phyloP scores from a whole-genome alignment of 2,113 vertebrate genomes.

The Xiphophorus maculatus region DNA sequence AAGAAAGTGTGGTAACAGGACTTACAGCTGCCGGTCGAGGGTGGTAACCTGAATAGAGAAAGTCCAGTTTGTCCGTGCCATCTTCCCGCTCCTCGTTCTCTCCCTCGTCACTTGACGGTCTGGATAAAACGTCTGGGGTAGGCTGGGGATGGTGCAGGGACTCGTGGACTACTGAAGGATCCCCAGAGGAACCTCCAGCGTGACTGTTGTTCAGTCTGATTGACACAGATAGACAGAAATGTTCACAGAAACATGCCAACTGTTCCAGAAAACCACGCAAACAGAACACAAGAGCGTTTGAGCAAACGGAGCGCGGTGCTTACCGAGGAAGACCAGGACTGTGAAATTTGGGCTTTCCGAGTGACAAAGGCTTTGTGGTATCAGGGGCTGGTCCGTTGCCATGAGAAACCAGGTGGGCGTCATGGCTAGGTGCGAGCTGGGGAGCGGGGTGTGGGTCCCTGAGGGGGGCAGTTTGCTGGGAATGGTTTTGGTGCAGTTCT shows the following conservation, averaged over 20 bases:
- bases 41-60: constrained; percentile 98
- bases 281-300: background rate
- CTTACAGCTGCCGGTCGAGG: constrained; percentile 97
- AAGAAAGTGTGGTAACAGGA: background rate
- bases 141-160: constrained; percentile 86
- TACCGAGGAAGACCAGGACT: constrained; percentile 97
- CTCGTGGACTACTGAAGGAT: constrained; percentile 86
- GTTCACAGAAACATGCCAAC: background rate
- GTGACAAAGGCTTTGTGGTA: constrained; percentile 89
- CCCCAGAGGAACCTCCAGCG: constrained; percentile 84
- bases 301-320: constrained; percentile 37
- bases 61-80: constrained; percentile 94
- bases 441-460: constrained; percentile 95
- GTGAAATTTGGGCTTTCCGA: constrained; percentile 93
- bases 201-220: constrained; percentile 89
- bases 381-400: constrained; percentile 85
- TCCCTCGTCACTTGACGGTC: constrained; percentile 96
- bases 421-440: constrained; percentile 87
- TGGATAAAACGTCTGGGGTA: constrained; percentile 85
- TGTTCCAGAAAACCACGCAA: background rate
- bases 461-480: constrained; percentile 93
- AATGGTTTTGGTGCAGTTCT: constrained; percentile 90
- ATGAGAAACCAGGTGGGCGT: constrained; percentile 88
- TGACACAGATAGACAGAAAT: background rate
- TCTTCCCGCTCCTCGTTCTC: constrained; percentile 97